Evolutionary conservation across 1,140 invertebrate genomes (phyloP).

Genomic region (Drosophila tani): DNA sequence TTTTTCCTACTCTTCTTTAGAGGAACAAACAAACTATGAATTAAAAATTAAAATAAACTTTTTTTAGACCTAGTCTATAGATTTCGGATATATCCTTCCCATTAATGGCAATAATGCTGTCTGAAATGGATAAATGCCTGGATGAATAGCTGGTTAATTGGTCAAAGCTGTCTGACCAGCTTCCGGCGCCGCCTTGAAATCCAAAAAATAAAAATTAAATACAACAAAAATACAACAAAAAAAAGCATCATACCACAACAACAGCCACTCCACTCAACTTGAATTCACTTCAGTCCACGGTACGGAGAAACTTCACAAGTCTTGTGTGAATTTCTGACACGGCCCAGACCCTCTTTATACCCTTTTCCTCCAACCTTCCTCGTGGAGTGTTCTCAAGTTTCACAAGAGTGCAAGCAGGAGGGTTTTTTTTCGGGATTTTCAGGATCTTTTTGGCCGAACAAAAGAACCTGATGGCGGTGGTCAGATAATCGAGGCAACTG

Average conservation of each 20-base stretch:
- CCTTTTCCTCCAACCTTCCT: slow-evolving; percentile 2
- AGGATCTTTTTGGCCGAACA: slow-evolving; percentile 22
- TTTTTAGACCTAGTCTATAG: not conserved
- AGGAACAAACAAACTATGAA: not conserved
- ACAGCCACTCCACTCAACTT: slow-evolving; percentile 15
- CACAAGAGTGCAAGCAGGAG: slow-evolving; percentile 29
- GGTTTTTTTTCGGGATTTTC: slow-evolving; percentile 11
- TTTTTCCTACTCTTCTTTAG: too few species aligned
- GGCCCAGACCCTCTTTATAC: slow-evolving; percentile 27
- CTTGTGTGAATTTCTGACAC: slow-evolving; percentile 79
- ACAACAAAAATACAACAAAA: slow-evolving; percentile 1
- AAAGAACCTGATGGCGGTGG: slow-evolving; percentile 64
- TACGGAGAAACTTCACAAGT: slow-evolving; percentile 70
- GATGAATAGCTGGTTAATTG: slow-evolving; percentile 52
- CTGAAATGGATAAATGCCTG: slow-evolving; percentile 11
- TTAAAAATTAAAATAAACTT: too few species aligned
- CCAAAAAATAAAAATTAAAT: not conserved
- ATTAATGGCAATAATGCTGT: slow-evolving; percentile 24
- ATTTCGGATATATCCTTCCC: not conserved
- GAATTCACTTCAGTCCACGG: slow-evolving; percentile 12
- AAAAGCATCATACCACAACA: not conserved
- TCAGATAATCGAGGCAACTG: slow-evolving; percentile 60
- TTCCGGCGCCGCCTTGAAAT: slow-evolving; percentile 65
- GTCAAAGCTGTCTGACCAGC: slow-evolving; percentile 51
- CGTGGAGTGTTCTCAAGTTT: slow-evolving; percentile 72